Evolutionary conservation across 2,888 invertebrate species (phyloP), one percentile per base, ranked within the genome.

Genomic region (Polydrusus tereticollis): DNA sequence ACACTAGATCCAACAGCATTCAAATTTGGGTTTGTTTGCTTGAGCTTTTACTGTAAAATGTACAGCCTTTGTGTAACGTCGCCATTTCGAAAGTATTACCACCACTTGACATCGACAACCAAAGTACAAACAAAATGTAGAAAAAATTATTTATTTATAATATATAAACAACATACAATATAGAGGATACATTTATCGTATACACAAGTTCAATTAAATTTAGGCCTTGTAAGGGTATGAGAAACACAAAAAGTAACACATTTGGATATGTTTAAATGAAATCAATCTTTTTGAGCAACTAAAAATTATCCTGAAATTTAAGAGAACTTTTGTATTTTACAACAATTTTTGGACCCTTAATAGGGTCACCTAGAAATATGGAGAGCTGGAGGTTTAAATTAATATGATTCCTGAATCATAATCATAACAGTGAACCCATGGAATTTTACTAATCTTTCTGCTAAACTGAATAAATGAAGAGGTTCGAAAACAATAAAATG

Each of bases 161-260:
- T 58, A 47, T 67, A 67, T 70, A 70, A 70, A 70, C 69, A 70
- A 70, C 70, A 65, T 65, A 63, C 50, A 63, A 63, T 64, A 70
- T 70, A 70, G 64, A 70, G 43, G 59, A 41, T 65, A 65, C 70
- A 70, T 65, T 58, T 70, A 57, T 55, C 16, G 57, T 52, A 41
- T 52, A 69, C 57, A 45, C 63, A 69, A 57, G 58, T 67, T 43
- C 45, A 57, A 16, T 45, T 33, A 7, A 29, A 55, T 63, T 57
- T 33, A 69, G 38, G 26, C 57, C 16, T 38, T 8, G 57, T 16
- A 8, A 36, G 1, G 36, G 18, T 23, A 14, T 12, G 18, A 20
- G 20, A 20, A 45, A 20, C 7, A 45, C 18, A 10, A 43, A 18
- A 16, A 18, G 6, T 18, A 16, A 16, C 43, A 5, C 16, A 16